These are phyloP conservation scores for Harlomillsia oculata DNA, from an alignment of 1,140 invertebrate genomes.

Conservation along the genomic window DNA sequence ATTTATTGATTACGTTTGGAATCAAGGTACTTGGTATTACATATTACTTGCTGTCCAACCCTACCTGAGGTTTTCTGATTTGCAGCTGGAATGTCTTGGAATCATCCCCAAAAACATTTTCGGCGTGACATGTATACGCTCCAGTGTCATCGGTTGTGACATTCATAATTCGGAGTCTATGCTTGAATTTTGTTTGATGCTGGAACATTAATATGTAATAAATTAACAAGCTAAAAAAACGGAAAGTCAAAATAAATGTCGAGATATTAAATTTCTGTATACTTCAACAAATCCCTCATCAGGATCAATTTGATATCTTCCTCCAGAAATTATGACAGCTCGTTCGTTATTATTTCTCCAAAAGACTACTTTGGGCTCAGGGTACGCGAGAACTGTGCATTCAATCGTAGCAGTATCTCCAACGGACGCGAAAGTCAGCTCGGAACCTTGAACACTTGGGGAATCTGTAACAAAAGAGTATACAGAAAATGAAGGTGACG, in stretches of 20 bases:
- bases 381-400: conserved; percentile 63
- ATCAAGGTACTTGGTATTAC: no score
- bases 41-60: no score
- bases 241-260: not conserved
- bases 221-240: not conserved
- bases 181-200: conserved; percentile 54
- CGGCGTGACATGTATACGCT: conserved; percentile 69
- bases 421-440: conserved; percentile 59
- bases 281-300: conserved; percentile 5
- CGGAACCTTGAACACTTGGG: conserved; percentile 60
- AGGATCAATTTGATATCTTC: conserved; percentile 7
- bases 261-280: not conserved
- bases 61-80: conserved; percentile 39
- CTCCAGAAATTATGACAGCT: conserved; percentile 46
- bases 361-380: conserved; percentile 66
- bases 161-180: conserved; percentile 60
- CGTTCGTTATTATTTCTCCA: conserved; percentile 59
- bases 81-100: conserved; percentile 60
- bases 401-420: conserved; percentile 62
- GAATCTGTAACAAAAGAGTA: conserved; percentile 49
- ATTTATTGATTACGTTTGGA: no score
- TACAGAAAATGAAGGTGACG: no score
- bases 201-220: conserved; percentile 31
- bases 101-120: conserved; percentile 63
- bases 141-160: conserved; percentile 59